Conservation (phyloP, 2,888 invertebrate species). For the Steromphala cineraria region DNA sequence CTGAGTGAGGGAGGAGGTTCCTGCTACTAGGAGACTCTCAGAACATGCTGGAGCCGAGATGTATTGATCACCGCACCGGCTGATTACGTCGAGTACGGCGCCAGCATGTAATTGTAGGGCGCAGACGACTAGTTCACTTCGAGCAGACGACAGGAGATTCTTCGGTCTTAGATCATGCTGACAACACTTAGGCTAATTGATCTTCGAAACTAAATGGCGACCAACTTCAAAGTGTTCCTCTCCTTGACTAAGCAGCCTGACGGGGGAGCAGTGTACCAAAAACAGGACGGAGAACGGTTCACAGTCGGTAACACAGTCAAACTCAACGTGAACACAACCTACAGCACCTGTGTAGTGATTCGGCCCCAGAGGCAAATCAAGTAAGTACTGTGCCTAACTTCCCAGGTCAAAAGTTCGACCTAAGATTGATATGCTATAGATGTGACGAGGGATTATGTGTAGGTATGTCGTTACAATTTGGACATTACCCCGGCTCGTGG, state of each 20-base stretch:
- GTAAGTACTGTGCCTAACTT: slow-evolving; percentile 75
- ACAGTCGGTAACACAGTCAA: slow-evolving; percentile 79
- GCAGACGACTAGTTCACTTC: neutral
- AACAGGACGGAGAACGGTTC: slow-evolving; percentile 79
- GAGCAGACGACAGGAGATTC: slow-evolving; percentile 9
- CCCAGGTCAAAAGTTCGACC: neutral
- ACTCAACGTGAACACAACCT: slow-evolving; percentile 78
- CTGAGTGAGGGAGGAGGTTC: neutral
- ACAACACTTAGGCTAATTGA: neutral
- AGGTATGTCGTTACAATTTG: too few species aligned
- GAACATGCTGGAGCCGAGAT: neutral
- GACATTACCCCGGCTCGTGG: too few species aligned
- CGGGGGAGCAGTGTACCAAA: slow-evolving; percentile 78
- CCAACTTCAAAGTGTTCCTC: slow-evolving; percentile 77
- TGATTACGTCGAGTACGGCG: neutral
- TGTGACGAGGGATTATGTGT: too few species aligned
- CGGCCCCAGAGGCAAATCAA: slow-evolving; percentile 78
- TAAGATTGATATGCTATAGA: too few species aligned
- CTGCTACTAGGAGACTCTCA: neutral
- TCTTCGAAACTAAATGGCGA: slow-evolving; percentile 37
- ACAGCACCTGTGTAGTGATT: slow-evolving; percentile 78
- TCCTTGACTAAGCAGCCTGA: slow-evolving; percentile 77
- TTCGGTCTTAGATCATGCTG: neutral
- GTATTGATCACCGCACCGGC: neutral
- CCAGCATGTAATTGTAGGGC: neutral